Evolutionary conservation across 2,888 invertebrate genomes (phyloP), one percentile per base, ranked within the genome.

Genomic region (Galerucella nymphaeae): DNA sequence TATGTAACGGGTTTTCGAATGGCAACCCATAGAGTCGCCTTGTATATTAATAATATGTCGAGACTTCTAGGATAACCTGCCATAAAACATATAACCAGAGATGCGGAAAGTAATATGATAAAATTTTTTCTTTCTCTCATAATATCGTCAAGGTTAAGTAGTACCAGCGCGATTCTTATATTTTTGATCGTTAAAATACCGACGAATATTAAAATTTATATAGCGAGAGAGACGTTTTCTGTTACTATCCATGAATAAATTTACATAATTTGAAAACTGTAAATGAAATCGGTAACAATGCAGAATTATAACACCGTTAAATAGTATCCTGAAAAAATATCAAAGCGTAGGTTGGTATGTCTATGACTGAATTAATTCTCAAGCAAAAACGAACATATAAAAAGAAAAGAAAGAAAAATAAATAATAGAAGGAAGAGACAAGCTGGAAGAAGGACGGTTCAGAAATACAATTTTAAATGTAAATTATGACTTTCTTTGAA

Each of bases 141-240:
- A 66, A 42, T n/a, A n/a, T 53, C 57, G 64, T 63, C 30, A 67
- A 73, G 70, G 50, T 62, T 66, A 67, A 30, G 30, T 30, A 67
- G 68, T 20, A 61, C 57, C 55, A 10, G 18, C 38, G 61, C 30
- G 42, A 53, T 69, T 14, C 53, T 65, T 18, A 63, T 55, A 71
- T 73, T 67, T 53, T 70, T 30, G 55, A 71, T 73, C 73, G 73
- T 73, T 73, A 73, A 73, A 73, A 73, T 71, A 67, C 70, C 70
- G 38, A 18, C n/a, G 48, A 50, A 55, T 70, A 71, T 70, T 73
- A 57, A 71, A 73, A 73, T 70, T 13, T 16, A 58, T 38, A n/a
- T 38, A 5, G 50, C n/a, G 23, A 48, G 68, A 48, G 68, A 57
- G 67, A 62, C 20, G 41, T 23, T 42, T 62, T 62, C n/a, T 62